Percentiles rank a stretch among this genome's conserved stretches.
phyloP scores from a whole-genome alignment of 92 coral and sea anemone species.

The Scolanthus callimorphus region DNA sequence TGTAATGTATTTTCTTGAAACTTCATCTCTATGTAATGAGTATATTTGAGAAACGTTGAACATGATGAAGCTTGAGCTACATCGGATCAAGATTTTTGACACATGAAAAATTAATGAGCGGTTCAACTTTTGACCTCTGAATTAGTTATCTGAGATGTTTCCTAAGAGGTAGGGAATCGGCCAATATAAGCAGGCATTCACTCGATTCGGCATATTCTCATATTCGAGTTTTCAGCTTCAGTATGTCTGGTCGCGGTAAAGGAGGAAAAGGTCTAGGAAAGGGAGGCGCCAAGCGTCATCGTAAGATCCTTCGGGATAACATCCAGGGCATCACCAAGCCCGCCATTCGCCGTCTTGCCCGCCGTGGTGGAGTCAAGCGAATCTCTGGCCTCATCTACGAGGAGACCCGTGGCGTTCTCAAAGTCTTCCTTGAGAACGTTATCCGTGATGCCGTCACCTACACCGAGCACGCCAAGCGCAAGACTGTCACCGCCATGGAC shows the following conservation, averaged over 20 bases:
- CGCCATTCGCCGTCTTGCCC: constrained; percentile 88
- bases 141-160: no score
- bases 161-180: no score
- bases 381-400: constrained; percentile 92
- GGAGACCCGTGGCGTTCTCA: constrained; percentile 96
- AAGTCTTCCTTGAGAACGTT: constrained; percentile 94
- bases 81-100: no score
- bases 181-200: no score
- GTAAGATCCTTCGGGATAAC: constrained; percentile 65
- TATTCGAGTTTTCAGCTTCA: no score
- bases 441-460: constrained; percentile 98
- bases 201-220: no score
- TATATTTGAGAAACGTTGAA: no score
- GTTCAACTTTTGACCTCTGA: no score
- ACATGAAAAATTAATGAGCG: no score
- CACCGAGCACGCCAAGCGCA: constrained; percentile 91
- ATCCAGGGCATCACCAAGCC: constrained; percentile 80
- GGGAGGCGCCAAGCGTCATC: constrained; percentile 99
- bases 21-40: no score
- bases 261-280: constrained; percentile 98
- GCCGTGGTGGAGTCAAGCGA: constrained; percentile 92
- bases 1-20: no score
- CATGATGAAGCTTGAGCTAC: no score
- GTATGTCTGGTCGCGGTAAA: constrained; percentile 36
- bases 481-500: constrained; percentile 88